phyloP scores from a whole-genome alignment of 2,797 vertebrate genomes.

The Miichthys miiuy region DNA sequence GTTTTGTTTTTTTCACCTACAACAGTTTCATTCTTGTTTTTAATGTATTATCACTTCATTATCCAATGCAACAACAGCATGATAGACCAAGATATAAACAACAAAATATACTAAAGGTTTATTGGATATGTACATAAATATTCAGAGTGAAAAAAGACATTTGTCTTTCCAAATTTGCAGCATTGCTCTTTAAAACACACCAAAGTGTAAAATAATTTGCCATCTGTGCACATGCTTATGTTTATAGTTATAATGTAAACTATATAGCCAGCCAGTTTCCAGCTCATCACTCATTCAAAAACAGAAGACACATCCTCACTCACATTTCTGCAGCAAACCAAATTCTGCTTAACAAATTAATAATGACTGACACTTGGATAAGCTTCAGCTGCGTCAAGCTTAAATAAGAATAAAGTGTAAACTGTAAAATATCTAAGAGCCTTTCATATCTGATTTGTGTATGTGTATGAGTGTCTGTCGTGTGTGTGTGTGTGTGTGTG shows the following conservation, averaged over 20 bases:
- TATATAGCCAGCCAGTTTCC: conserved; percentile 15
- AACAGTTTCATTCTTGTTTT: neutral
- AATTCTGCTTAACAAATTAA: conserved; percentile 14
- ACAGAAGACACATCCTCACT: conserved; percentile 24
- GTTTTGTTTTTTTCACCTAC: neutral
- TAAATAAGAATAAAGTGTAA: conserved; percentile 28
- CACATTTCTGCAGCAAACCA: conserved; percentile 10
- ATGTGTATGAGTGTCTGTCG: conserved; percentile 11
- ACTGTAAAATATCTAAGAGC: conserved; percentile 37
- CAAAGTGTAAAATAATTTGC: conserved; percentile 20
- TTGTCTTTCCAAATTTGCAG: conserved; percentile 1
- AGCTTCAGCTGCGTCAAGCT: conserved; percentile 36
- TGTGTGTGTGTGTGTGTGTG: conserved; percentile 1
- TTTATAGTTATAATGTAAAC: conserved; percentile 24
- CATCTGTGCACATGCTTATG: conserved; percentile 13
- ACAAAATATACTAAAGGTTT: neutral
- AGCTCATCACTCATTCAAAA: conserved; percentile 40
- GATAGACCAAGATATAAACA: neutral
- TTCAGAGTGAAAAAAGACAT: neutral
- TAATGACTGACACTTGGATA: conserved; percentile 36
- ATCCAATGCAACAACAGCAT: conserved; percentile 5
- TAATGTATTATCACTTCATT: neutral
- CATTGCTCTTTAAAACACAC: conserved; percentile 7
- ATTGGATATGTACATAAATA: conserved; percentile 5
- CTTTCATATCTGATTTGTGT: conserved; percentile 50